Evolutionary conservation across 2,797 vertebrate species (phyloP).

Genomic region (Cheirogaleus major): DNA sequence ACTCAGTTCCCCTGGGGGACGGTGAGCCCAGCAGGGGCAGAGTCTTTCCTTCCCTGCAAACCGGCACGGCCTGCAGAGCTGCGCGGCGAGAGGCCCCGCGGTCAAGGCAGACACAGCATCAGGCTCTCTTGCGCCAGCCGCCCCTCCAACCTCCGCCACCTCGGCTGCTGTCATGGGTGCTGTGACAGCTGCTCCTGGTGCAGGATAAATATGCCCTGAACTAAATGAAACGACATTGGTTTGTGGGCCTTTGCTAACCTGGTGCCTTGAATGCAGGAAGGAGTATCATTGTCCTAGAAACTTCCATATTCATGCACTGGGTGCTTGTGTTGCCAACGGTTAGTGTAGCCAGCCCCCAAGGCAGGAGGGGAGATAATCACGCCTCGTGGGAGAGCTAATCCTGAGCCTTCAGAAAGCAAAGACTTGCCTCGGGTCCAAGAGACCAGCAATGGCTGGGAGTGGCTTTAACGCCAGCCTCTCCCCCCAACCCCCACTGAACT

Average conservation of each 20-base stretch:
- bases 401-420: not conserved
- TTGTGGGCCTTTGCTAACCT: not conserved
- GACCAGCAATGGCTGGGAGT: not conserved
- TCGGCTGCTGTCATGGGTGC: fast-evolving
- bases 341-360: not conserved
- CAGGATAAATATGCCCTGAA: not conserved
- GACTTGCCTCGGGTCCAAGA: not conserved
- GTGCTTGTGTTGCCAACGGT: not conserved
- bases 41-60: not conserved
- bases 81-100: fast-evolving
- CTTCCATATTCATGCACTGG: not conserved
- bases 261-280: not conserved
- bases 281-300: not conserved
- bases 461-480: not conserved
- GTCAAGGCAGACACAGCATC: not conserved
- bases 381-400: not conserved
- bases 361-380: not conserved
- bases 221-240: fast-evolving
- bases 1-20: not conserved
- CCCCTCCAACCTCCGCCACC: too few species aligned
- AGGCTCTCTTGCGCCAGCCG: too few species aligned
- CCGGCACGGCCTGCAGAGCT: not conserved
- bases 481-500: not conserved
- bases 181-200: not conserved
- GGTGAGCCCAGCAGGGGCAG: not conserved